Evolutionary conservation across 2,888 invertebrate species (phyloP), one percentile per base, ranked within the genome.

Genomic region (Tuberolachnus salignus): DNA sequence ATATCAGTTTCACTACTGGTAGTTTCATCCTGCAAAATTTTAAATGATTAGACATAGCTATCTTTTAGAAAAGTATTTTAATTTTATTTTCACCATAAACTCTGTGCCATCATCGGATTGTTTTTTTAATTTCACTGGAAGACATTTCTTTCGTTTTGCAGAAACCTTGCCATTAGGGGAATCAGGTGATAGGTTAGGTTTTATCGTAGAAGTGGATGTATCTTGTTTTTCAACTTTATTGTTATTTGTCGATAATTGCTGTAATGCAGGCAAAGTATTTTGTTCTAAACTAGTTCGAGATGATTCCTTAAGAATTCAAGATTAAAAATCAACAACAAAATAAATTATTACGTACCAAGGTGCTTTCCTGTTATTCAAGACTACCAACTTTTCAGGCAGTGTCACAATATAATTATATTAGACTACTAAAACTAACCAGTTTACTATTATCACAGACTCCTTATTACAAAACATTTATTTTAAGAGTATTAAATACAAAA

Each of bases 111-210:
- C 61, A 59, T 78, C 78, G 21, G 59, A 69, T 11, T 59, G 57
- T 69, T 78, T 78, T 61, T 69, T 46, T n/a, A 78, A 69, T 69
- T 78, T 78, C n/a, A 69, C 51, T 8, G 83, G 83, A 21, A 83
- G 82, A 10, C 82, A 81, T 80, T 83, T 83, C 81, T 83, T 83
- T 73, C 83, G 81, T 72, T 83, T 83, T 11, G 69, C 69, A 55
- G 80, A 63, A 26, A 75, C 61, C 78, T 75, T 71, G 3, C 57
- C 80, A 63, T 72, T 67, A 14, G 72, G 72, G n/a, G 73, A 73
- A n/a, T 57, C 49, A 0, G 80, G 73, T 14, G 72, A 71, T 16
- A 4, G 34, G 34, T 74, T 61, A 55, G 73, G 61, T 80, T 78
- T 80, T n/a, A 53, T 34, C 34, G 80, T 78, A 59, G 71, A 63